A percentile compares a stretch with the other conserved stretches of the same genome.
Conservation (phyloP, 2,113 vertebrate species). For the Carlito syrichta region DNA sequence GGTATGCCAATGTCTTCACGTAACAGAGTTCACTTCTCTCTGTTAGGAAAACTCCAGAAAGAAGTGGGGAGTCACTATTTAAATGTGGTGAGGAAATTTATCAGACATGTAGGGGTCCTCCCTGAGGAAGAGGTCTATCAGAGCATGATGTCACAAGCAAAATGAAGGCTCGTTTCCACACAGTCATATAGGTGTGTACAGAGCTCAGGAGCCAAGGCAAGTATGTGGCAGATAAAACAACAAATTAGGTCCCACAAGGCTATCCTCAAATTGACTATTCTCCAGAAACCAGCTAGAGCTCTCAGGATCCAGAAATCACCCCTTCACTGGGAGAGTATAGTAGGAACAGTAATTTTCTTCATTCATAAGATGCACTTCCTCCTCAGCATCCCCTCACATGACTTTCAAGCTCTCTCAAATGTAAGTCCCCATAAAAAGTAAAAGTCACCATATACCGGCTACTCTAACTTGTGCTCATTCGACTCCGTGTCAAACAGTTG, state of each 20-base stretch:
- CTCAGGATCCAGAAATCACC: neutral
- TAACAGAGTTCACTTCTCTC: neutral
- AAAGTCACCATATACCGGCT: fast-evolving
- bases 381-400: fast-evolving
- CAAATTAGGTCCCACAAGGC: neutral
- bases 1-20: neutral
- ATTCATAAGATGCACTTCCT: neutral
- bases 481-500: neutral
- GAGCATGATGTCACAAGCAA: neutral
- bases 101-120: neutral
- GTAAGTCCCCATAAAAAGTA: neutral
- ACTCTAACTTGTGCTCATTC: too few relatives aligned
- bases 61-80: neutral
- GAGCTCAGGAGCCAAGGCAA: neutral
- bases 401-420: neutral
- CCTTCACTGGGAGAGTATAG: fast-evolving
- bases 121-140: neutral
- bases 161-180: neutral
- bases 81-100: neutral
- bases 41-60: neutral
- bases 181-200: fast-evolving
- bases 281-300: neutral
- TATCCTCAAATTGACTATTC: fast-evolving
- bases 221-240: neutral
- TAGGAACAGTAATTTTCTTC: neutral